Base-by-base conservation (phyloP, 1,140 invertebrate species). In the Megalopta genalis region DNA sequence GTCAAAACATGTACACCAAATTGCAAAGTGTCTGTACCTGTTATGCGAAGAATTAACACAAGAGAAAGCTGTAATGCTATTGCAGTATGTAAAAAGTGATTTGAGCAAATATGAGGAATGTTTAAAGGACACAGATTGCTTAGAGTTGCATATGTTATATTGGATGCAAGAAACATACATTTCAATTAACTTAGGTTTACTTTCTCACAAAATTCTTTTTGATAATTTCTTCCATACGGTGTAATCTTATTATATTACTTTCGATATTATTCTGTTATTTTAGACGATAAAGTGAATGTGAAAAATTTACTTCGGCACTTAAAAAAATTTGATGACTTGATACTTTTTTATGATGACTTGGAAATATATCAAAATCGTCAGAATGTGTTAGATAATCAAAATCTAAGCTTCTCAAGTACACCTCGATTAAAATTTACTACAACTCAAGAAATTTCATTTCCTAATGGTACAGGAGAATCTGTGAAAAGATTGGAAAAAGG, bases 121-220 rank as follows among this genome's bases (percentile, higher is more conserved):
- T 54, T 49, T 79, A 0, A 60, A 79, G 1, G 69, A 83, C 76
- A 12, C 59, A 27, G 14, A 82, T 62, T 87, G 68, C 75, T 77
- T 89, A 27, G 88, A 89, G 73, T 71, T 89, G 23, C 87, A 89
- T 62, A 77, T 88, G 14, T 74, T 89, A n/a, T 87, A 87, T 78
- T 89, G 88, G 88, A 67, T 85, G 18, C 32, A 87, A 54, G 63
- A 54, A 27, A 69, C 65, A 70, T 88, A 85, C 49, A 88, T 89
- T 32, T 79, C 74, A 52, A 82, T 88, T 66, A 52, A 63, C 14
- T 37, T 21, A 69, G 79, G 88, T 89, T 83, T 21, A 68, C 80
- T 57, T 12, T 77, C 42, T 67, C 18, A 75, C 67, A 8, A 3
- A 25, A 57, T 42, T 75, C 49, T n/a, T 64, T 25, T 59, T 76